A percentile compares a stretch with the other conserved stretches of the same genome.
Conservation (phyloP, 2,797 vertebrate species). For the Trachops cirrhosus region DNA sequence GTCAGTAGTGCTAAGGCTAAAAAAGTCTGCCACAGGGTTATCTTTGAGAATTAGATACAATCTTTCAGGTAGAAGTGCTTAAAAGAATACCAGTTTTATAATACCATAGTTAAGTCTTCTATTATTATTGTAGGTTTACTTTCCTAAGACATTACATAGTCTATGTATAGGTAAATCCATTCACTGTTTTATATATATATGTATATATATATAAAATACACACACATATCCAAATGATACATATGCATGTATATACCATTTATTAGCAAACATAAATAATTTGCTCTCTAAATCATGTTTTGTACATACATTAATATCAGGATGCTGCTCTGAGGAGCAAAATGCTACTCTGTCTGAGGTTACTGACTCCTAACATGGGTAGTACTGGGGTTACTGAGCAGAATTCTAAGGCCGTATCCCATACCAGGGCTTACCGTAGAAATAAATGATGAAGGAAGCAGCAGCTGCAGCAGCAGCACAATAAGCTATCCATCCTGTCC, state of each 20-base stretch:
- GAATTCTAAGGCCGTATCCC: not conserved
- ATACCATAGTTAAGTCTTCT: not conserved
- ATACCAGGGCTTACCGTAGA: not conserved
- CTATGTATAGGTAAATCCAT: not conserved
- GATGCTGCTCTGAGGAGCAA: not conserved
- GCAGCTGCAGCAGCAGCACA: not conserved
- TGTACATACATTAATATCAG: not conserved
- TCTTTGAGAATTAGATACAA: not conserved
- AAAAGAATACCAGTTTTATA: not conserved
- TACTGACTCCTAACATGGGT: too few relatives aligned
- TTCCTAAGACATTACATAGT: not conserved
- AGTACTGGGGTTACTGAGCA: not conserved
- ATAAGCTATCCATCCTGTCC: not conserved
- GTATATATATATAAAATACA: too few relatives aligned
- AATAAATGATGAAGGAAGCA: not conserved
- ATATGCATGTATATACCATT: not conserved
- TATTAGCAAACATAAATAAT: not conserved
- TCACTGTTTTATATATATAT: not conserved
- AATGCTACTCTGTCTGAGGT: not conserved
- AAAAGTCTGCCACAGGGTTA: not conserved
- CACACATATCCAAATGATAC: not conserved
- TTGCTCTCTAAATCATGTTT: not conserved
- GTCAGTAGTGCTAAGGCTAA: not conserved
- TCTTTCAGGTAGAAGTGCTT: not conserved
- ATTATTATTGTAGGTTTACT: not conserved